These are phyloP conservation scores for Thalpophila matura DNA, from an alignment of 2,888 invertebrate genomes.

Conservation along the genomic window DNA sequence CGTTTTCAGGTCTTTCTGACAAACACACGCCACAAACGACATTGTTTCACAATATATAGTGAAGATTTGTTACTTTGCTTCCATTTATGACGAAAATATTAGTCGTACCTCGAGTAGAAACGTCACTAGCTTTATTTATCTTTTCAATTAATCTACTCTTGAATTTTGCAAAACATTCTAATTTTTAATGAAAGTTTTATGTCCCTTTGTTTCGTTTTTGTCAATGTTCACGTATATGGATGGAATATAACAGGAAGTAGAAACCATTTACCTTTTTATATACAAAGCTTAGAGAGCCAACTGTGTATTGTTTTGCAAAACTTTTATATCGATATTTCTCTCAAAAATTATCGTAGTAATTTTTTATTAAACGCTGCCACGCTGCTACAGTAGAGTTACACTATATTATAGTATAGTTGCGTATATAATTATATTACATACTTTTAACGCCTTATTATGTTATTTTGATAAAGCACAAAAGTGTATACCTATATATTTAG, in stretches of 20 bases:
- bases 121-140: constrained; percentile 48
- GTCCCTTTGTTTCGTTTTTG: constrained; percentile 48
- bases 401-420: no score
- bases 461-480: no score
- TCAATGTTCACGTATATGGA: constrained; percentile 29
- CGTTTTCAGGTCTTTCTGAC: neutral
- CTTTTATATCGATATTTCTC: constrained; percentile 23
- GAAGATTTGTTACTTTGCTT: constrained; percentile 34
- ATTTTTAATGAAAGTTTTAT: constrained; percentile 59
- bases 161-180: constrained; percentile 50
- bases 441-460: no score
- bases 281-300: neutral
- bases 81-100: constrained; percentile 46
- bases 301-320: neutral
- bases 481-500: no score
- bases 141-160: constrained; percentile 47
- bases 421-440: no score
- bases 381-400: no score
- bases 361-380: no score
- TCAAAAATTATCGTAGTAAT: neutral
- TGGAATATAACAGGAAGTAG: constrained; percentile 48
- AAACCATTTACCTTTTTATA: constrained; percentile 41
- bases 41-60: neutral
- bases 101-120: constrained; percentile 33
- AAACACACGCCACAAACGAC: neutral